These are phyloP conservation scores for Gymnocephalus cernua DNA, from an alignment of 2,113 vertebrate genomes.

Conservation along the genomic window DNA sequence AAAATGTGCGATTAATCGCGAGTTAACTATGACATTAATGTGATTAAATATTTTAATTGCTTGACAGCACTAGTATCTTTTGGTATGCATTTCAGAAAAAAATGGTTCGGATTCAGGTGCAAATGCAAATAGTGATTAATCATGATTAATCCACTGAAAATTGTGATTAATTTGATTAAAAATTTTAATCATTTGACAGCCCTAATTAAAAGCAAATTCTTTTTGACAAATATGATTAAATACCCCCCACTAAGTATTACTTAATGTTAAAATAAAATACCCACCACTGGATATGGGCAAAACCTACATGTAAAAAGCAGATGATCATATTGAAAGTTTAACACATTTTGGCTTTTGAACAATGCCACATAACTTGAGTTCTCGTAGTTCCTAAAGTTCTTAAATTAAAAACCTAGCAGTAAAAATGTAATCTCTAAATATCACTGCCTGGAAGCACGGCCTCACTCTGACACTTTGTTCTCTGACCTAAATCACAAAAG, in stretches of 20 bases:
- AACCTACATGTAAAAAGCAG: neutral
- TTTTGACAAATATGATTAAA: neutral
- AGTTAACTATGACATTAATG: too few species aligned
- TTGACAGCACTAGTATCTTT: too few species aligned
- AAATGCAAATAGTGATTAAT: too few species aligned
- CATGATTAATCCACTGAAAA: too few species aligned
- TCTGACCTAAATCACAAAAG: conserved; percentile 34
- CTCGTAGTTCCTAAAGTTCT: neutral
- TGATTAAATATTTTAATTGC: too few species aligned
- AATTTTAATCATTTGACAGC: too few species aligned
- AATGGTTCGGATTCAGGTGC: too few species aligned
- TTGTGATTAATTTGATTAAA: too few species aligned
- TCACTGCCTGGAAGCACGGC: conserved; percentile 1
- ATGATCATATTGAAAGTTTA: neutral
- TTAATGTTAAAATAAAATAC: conserved; percentile 4
- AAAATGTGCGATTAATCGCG: too few species aligned
- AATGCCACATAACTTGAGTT: neutral
- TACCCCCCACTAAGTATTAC: neutral
- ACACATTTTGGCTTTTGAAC: neutral
- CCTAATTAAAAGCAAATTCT: neutral
- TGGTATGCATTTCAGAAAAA: too few species aligned
- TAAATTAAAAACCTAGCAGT: conserved; percentile 1
- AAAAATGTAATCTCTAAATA: conserved; percentile 23
- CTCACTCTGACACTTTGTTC: conserved; percentile 7
- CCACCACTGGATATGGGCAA: neutral